Percentiles rank a stretch among this genome's conserved stretches.
Conservation (phyloP, 2,113 vertebrate genomes). For the Amphiprion ocellaris region DNA sequence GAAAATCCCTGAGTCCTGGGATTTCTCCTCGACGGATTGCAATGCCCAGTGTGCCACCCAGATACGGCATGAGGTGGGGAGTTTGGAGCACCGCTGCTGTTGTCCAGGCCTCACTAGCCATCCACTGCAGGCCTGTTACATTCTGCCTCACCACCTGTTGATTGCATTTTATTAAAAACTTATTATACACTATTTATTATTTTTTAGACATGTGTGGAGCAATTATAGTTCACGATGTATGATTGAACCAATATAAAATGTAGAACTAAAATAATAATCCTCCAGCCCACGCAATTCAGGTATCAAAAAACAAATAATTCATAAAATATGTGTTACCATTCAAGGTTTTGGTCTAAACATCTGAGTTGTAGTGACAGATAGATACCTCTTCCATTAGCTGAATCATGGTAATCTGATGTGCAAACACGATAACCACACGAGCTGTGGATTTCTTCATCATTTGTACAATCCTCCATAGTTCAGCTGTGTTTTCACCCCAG, state of each 20-base stretch:
- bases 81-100: conserved; percentile 54
- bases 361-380: neutral
- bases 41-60: conserved; percentile 66
- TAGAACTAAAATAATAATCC: neutral
- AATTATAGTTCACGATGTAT: too few relatives aligned
- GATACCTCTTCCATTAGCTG: conserved; percentile 42
- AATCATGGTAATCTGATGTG: conserved; percentile 64
- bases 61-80: conserved; percentile 57
- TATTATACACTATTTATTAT: neutral
- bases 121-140: conserved; percentile 82
- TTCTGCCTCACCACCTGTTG: conserved; percentile 60
- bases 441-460: conserved; percentile 66
- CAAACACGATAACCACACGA: conserved; percentile 66
- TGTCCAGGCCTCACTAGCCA: conserved; percentile 72
- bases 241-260: neutral
- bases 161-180: neutral
- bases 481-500: conserved; percentile 47
- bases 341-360: too few relatives aligned
- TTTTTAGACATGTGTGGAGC: too few relatives aligned
- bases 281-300: too few relatives aligned
- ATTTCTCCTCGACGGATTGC: conserved; percentile 79
- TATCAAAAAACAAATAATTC: too few relatives aligned
- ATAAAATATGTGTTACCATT: too few relatives aligned
- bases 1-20: conserved; percentile 54
- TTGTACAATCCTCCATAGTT: conserved; percentile 68